Base-by-base conservation (phyloP, 1,140 invertebrate species). In the Batillaria attramentaria region DNA sequence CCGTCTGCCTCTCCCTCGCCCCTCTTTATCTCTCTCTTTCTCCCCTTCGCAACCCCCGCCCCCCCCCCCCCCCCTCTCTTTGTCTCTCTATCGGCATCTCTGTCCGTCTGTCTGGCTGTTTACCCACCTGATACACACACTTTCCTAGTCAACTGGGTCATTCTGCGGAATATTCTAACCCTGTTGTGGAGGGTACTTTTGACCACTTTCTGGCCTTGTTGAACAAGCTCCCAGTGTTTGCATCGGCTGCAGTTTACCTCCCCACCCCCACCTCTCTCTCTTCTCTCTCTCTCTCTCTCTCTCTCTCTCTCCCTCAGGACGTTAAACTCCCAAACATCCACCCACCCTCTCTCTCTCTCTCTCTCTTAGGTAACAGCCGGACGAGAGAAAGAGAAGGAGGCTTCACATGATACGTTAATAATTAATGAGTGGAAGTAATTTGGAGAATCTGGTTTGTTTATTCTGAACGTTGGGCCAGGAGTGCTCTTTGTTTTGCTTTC, bases 21-120 rank as follows among this genome's bases (percentile, higher is more conserved):
- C 37, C 39, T 37, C 39, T 37, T n/a, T 57, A 33, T 16, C 37
- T 33, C 66, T 35, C 3, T 68, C 1, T 42, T n/a, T 77, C 20
- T 77, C 43, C 39, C 39, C 28, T 20, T 77, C 54, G 20, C 28
- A 37, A 10, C 37, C 43, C 62, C n/a, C 24, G n/a, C 39, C 43
- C 60, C 35, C 20, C 5, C 24, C 24, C 37, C 13, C 39, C 24
- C 28, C 18, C 46, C 28, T 68, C 75, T 68, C 31, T 68, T 43
- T 66, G 10, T 42, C 62, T 68, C 5, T 66, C 62, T 77, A 6
- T 77, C 62, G 35, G 13, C 37, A 8, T 66, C 5, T 66, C 62
- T 68, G 18, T 41, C 75, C 42, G 18, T 68, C 35, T 68, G 60
- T 77, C 60, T 68, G 2, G 65, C 60, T 77, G 33, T 5, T n/a